Conservation (phyloP, 2,888 invertebrate genomes). For the Caenorhabditis sp. region DNA sequence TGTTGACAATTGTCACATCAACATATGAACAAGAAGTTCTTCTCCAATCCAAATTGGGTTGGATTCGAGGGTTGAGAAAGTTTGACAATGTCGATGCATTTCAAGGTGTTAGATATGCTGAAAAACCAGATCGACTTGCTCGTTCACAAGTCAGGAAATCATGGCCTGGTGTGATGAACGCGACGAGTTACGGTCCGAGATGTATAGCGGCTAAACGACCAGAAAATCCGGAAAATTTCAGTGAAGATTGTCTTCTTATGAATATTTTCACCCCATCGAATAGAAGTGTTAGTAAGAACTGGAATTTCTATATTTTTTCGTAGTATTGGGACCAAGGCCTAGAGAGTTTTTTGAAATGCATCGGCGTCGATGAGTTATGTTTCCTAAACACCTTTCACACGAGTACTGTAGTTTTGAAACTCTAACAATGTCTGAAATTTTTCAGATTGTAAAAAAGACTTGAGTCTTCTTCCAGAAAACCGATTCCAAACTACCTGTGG, state of each 20-base stretch:
- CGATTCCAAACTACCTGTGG: slow-evolving; percentile 11
- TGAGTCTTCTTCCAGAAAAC: background rate
- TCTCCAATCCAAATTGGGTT: background rate
- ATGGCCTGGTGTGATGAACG: slow-evolving; percentile 10
- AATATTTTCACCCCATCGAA: slow-evolving; percentile 29
- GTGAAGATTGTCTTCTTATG: slow-evolving; percentile 35
- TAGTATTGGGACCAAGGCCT: too few relatives aligned
- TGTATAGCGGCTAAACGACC: slow-evolving; percentile 22
- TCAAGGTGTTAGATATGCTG: background rate
- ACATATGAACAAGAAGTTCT: background rate
- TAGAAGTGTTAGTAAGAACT: slow-evolving; percentile 6
- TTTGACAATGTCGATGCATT: slow-evolving; percentile 3
- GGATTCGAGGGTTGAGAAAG: background rate
- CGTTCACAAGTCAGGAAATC: slow-evolving; percentile 15
- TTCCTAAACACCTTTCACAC: too few relatives aligned
- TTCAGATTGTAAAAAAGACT: too few relatives aligned
- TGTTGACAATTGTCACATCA: background rate
- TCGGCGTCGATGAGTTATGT: too few relatives aligned
- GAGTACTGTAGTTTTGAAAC: too few relatives aligned
- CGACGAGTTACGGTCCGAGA: slow-evolving; percentile 8
- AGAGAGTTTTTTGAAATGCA: too few relatives aligned
- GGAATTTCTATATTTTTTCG: too few relatives aligned
- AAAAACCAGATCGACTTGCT: background rate
- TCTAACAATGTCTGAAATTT: too few relatives aligned
- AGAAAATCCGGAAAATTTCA: slow-evolving; percentile 13